Percentiles rank a stretch among this genome's conserved stretches.
Conservation (phyloP, 2,888 invertebrate genomes). For the Cabera pusaria region DNA sequence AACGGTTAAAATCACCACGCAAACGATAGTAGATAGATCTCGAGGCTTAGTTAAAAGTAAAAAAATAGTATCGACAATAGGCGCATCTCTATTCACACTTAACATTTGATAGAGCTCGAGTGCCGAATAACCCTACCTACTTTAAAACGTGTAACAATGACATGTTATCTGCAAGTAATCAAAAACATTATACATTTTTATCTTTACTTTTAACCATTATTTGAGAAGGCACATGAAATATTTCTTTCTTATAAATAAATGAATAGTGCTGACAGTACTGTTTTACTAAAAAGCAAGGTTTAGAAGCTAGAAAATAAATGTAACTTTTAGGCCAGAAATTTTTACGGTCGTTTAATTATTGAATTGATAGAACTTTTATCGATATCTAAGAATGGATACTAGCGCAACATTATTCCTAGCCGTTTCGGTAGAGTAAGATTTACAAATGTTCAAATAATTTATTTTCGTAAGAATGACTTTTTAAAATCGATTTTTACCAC, state of each 20-base stretch:
- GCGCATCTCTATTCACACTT: slow-evolving; percentile 20
- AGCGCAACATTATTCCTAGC: too few relatives aligned
- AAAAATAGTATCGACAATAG: not conserved
- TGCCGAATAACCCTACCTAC: slow-evolving; percentile 66
- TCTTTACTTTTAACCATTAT: slow-evolving; percentile 55
- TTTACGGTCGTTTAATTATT: too few relatives aligned
- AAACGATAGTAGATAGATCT: too few relatives aligned
- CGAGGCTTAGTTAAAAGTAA: too few relatives aligned
- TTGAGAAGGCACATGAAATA: slow-evolving; percentile 82
- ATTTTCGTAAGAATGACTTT: slow-evolving; percentile 13
- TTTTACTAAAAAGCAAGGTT: slow-evolving; percentile 36
- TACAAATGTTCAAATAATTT: too few relatives aligned
- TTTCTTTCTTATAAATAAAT: slow-evolving; percentile 75
- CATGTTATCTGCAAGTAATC: slow-evolving; percentile 61
- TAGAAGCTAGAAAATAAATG: slow-evolving; percentile 1
- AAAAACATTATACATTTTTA: slow-evolving; percentile 66
- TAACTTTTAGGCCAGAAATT: too few relatives aligned
- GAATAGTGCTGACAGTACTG: slow-evolving; percentile 42
- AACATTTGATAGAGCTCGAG: slow-evolving; percentile 41
- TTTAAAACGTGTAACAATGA: slow-evolving; percentile 68
- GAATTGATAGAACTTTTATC: too few relatives aligned
- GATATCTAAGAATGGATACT: too few relatives aligned
- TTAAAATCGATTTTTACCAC: slow-evolving; percentile 35
- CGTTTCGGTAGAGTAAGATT: too few relatives aligned
- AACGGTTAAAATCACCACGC: too few relatives aligned